Conservation (phyloP, 2,888 invertebrate species). For the Agonopterix alstromeriana region DNA sequence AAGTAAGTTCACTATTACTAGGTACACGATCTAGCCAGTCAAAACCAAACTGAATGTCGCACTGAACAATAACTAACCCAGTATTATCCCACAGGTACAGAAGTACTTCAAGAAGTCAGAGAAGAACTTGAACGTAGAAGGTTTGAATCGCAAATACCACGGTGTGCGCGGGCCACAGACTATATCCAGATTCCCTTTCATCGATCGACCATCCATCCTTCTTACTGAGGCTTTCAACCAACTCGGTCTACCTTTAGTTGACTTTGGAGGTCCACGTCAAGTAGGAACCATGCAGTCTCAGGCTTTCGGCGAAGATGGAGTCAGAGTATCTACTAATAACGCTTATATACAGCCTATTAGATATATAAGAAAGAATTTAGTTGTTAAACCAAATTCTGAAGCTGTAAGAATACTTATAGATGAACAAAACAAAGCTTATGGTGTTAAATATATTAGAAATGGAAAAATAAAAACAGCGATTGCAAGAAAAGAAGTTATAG, state of each 20-base stretch:
- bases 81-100: conserved; percentile 51
- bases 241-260: conserved; percentile 70
- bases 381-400: conserved; percentile 65
- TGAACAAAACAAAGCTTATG: conserved; percentile 40
- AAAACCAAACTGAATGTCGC: no score
- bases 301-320: conserved; percentile 69
- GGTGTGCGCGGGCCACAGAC: conserved; percentile 76
- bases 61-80: no score
- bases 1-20: conserved; percentile 37
- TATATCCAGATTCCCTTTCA: conserved; percentile 77
- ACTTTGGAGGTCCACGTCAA: conserved; percentile 71
- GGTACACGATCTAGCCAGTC: no score
- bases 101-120: conserved; percentile 82
- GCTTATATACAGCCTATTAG: conserved; percentile 81
- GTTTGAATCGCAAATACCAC: conserved; percentile 72
- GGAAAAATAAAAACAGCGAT: conserved; percentile 24
- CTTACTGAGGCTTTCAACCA: conserved; percentile 76
- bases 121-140: conserved; percentile 70
- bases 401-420: conserved; percentile 76
- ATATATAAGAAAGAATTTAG: conserved; percentile 64
- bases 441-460: conserved; percentile 34
- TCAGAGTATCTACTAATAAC: conserved; percentile 78
- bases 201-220: conserved; percentile 72
- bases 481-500: conserved; percentile 51
- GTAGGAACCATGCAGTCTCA: conserved; percentile 77